Conservation (phyloP, 2,797 vertebrate species). For the Champsocephalus esox region DNA sequence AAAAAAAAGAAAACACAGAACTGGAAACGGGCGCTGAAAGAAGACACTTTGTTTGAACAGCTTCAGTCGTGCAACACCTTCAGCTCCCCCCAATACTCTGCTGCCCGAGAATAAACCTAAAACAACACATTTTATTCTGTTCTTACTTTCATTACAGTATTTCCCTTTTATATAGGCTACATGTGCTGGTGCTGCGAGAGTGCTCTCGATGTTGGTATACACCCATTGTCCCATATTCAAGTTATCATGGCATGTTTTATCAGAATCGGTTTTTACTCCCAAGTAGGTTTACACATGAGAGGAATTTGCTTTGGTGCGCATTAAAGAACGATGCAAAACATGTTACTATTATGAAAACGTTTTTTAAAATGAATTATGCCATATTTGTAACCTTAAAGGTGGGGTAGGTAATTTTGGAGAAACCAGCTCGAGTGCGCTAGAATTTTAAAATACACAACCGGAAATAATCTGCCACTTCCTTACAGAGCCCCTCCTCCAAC, state of each 20-base stretch:
- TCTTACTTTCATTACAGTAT: conserved; percentile 12
- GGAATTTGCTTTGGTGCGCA: no score
- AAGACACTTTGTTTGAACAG: conserved; percentile 82
- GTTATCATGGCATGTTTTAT: no score
- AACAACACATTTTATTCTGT: conserved; percentile 12
- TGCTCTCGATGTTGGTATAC: background rate
- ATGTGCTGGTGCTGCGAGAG: background rate
- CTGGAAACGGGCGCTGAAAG: conserved; percentile 74
- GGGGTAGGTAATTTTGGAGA: no score
- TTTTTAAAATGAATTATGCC: no score
- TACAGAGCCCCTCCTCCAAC: no score
- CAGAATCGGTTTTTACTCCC: no score
- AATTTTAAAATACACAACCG: no score
- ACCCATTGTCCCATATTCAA: background rate
- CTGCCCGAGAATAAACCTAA: conserved; percentile 31
- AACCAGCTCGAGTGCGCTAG: no score
- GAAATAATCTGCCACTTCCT: no score
- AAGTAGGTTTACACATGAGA: no score
- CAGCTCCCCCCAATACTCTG: conserved; percentile 4
- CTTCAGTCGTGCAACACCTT: conserved; percentile 58
- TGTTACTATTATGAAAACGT: no score
- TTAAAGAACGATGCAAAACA: no score
- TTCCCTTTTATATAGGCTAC: background rate
- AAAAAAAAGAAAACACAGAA: conserved; percentile 38
- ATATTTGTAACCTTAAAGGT: background rate